Percentiles rank a stretch among this genome's conserved stretches.
phyloP scores from a whole-genome alignment of 1,140 invertebrate species.

The Apocrypta bakeri region DNA sequence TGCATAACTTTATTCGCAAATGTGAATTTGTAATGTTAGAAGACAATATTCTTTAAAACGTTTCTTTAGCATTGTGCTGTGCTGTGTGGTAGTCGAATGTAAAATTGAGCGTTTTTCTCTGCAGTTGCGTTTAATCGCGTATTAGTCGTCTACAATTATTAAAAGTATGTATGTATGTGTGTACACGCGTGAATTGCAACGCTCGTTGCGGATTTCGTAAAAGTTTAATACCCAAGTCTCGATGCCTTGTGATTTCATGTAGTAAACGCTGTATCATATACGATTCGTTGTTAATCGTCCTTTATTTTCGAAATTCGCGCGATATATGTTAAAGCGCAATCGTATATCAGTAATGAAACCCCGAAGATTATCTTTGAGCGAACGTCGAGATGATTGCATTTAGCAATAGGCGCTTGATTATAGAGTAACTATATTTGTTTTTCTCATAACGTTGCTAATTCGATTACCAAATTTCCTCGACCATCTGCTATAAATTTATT shows the following conservation, averaged over 20 bases:
- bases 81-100: background rate
- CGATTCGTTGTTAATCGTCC: background rate
- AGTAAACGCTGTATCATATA: background rate
- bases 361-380: background rate
- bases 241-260: background rate
- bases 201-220: background rate
- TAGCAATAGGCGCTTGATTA: background rate
- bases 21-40: too few relatives aligned
- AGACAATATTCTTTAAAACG: too few relatives aligned
- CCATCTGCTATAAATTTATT: background rate
- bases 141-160: background rate
- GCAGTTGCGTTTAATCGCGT: too few relatives aligned
- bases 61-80: too few relatives aligned
- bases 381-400: background rate
- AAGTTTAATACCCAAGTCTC: background rate
- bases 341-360: background rate
- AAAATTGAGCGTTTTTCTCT: background rate
- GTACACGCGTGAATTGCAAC: background rate
- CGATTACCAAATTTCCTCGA: background rate
- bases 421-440: background rate
- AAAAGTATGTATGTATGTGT: background rate
- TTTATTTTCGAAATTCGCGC: slow-evolving; percentile 8
- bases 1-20: too few relatives aligned
- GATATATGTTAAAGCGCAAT: background rate
- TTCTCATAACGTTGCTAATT: background rate